These are phyloP conservation scores for Platichthys stellatus DNA, from an alignment of 2,113 vertebrate genomes.

Conservation along the genomic window DNA sequence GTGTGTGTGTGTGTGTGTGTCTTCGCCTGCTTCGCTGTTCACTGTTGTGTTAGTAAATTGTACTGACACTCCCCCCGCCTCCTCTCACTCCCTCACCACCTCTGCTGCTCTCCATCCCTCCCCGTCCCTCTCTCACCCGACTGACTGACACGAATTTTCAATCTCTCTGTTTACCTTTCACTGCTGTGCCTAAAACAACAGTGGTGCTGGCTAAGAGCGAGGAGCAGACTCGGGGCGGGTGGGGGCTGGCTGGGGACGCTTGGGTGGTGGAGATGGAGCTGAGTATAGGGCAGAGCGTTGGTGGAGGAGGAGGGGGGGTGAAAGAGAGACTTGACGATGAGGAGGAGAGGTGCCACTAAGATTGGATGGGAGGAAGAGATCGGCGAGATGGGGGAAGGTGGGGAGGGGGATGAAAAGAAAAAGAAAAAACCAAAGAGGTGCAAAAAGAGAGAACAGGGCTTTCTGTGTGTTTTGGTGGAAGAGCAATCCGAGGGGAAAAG, in stretches of 20 bases:
- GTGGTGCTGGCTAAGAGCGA: conserved; percentile 70
- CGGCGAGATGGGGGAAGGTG: not conserved
- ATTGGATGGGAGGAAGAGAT: conserved; percentile 50
- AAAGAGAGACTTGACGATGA: conserved; percentile 31
- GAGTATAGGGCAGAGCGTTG: conserved; percentile 12
- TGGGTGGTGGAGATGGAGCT: conserved; percentile 32
- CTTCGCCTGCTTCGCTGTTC: conserved; percentile 81
- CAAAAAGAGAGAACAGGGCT: conserved; percentile 77
- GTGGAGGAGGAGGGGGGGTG: conserved; percentile 15
- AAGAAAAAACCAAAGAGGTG: conserved; percentile 70
- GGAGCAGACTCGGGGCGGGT: conserved; percentile 22
- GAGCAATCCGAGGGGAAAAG: conserved; percentile 63
- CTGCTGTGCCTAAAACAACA: conserved; percentile 87
- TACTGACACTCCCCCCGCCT: conserved; percentile 80
- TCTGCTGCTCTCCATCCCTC: conserved; percentile 58
- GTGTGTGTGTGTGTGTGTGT: conserved; percentile 45
- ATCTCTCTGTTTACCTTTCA: conserved; percentile 88
- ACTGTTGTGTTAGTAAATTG: conserved; percentile 86
- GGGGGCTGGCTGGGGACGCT: not conserved
- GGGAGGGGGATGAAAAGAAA: conserved; percentile 9
- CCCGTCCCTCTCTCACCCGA: conserved; percentile 78
- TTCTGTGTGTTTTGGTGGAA: conserved; percentile 70
- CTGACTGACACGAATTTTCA: conserved; percentile 88
- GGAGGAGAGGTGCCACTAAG: conserved; percentile 54
- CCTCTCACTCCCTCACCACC: conserved; percentile 62